Evolutionary conservation across 2,113 vertebrate species (phyloP).

Genomic region (Ceyx margarethae): DNA sequence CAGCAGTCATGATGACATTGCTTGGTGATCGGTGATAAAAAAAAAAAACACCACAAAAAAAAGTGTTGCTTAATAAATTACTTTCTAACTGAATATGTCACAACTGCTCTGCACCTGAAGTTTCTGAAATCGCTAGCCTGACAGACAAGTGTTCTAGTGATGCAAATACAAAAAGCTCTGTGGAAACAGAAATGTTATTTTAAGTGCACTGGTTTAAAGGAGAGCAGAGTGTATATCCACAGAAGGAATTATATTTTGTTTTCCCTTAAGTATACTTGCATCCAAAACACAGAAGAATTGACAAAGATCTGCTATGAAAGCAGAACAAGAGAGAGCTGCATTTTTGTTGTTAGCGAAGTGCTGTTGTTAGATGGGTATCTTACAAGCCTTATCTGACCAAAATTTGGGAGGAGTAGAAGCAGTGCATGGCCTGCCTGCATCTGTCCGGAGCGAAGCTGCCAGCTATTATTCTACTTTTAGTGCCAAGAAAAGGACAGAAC

Average conservation of each 20-base stretch:
- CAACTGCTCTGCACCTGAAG: not conserved
- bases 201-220: not conserved
- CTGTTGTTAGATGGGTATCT: not conserved
- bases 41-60: not conserved
- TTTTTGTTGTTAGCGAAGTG: not conserved
- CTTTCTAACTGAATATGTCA: constrained; percentile 3
- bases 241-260: not conserved
- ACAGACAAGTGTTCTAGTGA: not conserved
- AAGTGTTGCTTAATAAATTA: constrained; percentile 19
- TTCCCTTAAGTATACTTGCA: not conserved
- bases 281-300: not conserved
- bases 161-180: not conserved
- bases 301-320: not conserved
- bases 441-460: not conserved
- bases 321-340: not conserved
- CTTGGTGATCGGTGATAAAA: constrained; percentile 7
- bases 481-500: not conserved
- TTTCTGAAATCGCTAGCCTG: not conserved
- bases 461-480: not conserved
- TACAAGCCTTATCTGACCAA: not conserved
- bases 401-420: not conserved
- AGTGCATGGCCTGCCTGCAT: not conserved
- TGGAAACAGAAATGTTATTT: not conserved
- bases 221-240: not conserved
- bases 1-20: constrained; percentile 11